Percentiles rank a stretch among this genome's conserved stretches.
Evolutionary conservation across 2,888 invertebrate genomes (phyloP).

Genomic region (Caradrina kadenii): DNA sequence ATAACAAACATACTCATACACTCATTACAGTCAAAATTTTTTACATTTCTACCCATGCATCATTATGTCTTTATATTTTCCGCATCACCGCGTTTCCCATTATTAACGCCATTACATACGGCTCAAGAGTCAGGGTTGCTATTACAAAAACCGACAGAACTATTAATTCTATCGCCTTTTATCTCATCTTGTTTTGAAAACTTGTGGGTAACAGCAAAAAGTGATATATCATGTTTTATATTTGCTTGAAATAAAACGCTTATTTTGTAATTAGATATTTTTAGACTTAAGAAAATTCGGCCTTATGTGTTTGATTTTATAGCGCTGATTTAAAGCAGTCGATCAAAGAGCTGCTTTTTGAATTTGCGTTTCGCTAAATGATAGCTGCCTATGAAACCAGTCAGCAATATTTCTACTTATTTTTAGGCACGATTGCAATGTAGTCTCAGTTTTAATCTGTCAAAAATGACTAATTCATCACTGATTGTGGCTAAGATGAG

Average conservation of each 20-base stretch:
- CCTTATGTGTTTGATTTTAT: background rate
- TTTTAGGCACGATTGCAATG: too few species aligned
- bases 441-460: too few species aligned
- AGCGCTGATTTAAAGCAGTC: background rate
- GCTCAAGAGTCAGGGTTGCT: conserved; percentile 49
- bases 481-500: too few species aligned
- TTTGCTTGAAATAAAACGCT: background rate
- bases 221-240: background rate
- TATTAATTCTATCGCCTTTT: conserved; percentile 29
- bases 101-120: conserved; percentile 57
- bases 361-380: background rate
- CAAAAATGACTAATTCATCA: too few species aligned
- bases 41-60: conserved; percentile 41
- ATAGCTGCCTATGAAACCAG: background rate
- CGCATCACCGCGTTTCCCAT: conserved; percentile 65
- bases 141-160: conserved; percentile 14
- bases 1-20: conserved; percentile 38
- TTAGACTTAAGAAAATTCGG: background rate
- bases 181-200: conserved; percentile 22
- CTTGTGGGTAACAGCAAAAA: conserved; percentile 3
- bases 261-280: background rate
- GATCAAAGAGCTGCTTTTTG: background rate
- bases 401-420: too few species aligned
- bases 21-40: conserved; percentile 50
- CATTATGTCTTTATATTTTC: conserved; percentile 64